Conservation (phyloP, 2,888 invertebrate genomes). For the Drosophila greeni region DNA sequence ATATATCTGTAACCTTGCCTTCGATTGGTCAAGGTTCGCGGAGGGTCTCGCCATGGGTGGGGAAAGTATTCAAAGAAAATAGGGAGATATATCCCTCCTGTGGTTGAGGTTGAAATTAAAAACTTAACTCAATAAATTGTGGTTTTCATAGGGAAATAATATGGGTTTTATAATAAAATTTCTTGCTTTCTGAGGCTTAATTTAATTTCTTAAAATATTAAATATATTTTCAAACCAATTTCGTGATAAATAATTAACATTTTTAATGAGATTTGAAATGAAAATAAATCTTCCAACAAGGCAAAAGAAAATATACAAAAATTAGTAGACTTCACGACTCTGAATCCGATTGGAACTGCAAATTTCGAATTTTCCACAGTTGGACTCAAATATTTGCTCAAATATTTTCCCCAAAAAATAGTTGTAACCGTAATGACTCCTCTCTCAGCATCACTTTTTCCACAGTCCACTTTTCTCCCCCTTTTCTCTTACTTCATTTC, state of each 20-base stretch:
- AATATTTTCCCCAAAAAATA: conserved; percentile 23
- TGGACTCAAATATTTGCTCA: conserved; percentile 10
- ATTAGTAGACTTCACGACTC: neutral
- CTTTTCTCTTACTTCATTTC: neutral
- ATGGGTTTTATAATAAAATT: neutral
- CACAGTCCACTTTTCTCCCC: neutral
- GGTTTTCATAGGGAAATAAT: neutral
- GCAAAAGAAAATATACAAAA: neutral
- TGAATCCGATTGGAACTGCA: conserved; percentile 11
- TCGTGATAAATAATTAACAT: too few relatives aligned
- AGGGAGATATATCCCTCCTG: neutral
- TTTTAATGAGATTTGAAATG: too few relatives aligned
- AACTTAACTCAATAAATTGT: too few relatives aligned
- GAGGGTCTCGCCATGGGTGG: conserved; percentile 1
- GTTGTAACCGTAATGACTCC: conserved; percentile 22
- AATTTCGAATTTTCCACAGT: conserved; percentile 15
- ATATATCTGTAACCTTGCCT: conserved; percentile 21
- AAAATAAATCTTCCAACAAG: neutral
- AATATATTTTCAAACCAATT: too few relatives aligned
- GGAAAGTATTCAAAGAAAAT: neutral
- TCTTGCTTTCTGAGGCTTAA: too few relatives aligned
- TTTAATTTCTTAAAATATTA: neutral
- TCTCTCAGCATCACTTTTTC: conserved; percentile 1
- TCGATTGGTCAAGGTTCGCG: conserved; percentile 32
- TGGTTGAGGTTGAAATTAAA: too few relatives aligned